Evolutionary conservation across 2,113 vertebrate genomes (phyloP).

Genomic region (Podocnemis expansa): DNA sequence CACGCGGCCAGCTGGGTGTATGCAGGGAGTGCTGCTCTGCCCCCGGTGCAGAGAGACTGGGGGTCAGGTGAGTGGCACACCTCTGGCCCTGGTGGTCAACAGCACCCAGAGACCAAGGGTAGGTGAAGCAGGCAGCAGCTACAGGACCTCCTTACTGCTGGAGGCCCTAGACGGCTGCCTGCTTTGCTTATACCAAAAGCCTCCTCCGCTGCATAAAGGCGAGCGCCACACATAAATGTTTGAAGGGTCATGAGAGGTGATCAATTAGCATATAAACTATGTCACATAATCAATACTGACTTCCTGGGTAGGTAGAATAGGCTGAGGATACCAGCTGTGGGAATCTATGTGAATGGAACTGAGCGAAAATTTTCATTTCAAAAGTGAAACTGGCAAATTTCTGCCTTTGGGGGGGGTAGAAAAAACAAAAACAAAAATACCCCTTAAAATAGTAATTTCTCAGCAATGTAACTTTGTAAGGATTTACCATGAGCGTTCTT

Average conservation of each 20-base stretch:
- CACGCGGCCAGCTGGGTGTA: too few relatives aligned
- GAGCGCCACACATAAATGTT: neutral
- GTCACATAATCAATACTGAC: neutral
- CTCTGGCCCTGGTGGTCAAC: too few relatives aligned
- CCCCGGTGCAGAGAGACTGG: too few relatives aligned
- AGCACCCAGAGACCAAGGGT: too few relatives aligned
- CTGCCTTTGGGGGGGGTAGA: neutral
- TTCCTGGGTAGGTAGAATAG: neutral
- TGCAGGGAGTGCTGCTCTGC: too few relatives aligned
- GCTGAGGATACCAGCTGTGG: rapidly evolving
- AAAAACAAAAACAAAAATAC: neutral
- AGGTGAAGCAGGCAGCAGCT: too few relatives aligned
- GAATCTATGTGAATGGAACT: neutral
- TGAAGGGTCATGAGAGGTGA: neutral
- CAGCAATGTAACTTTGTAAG: neutral
- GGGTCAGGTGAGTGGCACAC: too few relatives aligned
- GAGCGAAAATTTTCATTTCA: neutral
- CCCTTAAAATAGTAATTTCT: neutral
- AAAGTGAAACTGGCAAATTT: neutral
- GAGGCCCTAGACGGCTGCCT: too few relatives aligned
- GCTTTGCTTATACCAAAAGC: too few relatives aligned
- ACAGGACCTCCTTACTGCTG: too few relatives aligned
- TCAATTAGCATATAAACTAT: rapidly evolving
- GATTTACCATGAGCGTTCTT: neutral
- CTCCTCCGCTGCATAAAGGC: too few relatives aligned